These are phyloP conservation scores for Nebria salina DNA, from an alignment of 2,888 invertebrate species.

Conservation along the genomic window DNA sequence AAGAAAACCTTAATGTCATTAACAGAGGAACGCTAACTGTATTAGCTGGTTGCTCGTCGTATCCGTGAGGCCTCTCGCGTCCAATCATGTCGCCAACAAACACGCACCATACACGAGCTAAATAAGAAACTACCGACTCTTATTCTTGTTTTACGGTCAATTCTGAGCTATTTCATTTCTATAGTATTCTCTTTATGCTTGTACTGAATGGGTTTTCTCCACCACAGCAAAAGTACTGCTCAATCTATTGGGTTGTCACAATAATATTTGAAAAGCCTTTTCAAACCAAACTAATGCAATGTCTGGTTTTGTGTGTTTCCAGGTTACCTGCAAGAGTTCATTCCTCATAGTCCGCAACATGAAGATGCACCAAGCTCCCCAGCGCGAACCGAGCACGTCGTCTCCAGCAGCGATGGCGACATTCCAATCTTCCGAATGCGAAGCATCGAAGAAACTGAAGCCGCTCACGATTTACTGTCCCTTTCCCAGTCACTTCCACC, in stretches of 20 bases:
- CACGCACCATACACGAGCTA: not conserved
- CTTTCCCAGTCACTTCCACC: conserved; percentile 82
- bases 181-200: too few species aligned
- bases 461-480: conserved; percentile 83
- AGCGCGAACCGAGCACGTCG: conserved; percentile 48
- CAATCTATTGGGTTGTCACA: too few species aligned
- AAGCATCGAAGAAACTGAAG: conserved; percentile 86
- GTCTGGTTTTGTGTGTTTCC: conserved; percentile 50
- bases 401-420: conserved; percentile 57
- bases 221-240: too few species aligned
- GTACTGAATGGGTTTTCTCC: too few species aligned
- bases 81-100: conserved; percentile 36
- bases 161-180: too few species aligned
- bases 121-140: not conserved
- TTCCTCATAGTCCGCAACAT: conserved; percentile 53
- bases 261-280: too few species aligned
- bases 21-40: conserved; percentile 41
- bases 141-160: not conserved
- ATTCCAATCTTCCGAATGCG: conserved; percentile 64
- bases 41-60: conserved; percentile 19
- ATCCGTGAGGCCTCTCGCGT: conserved; percentile 20
- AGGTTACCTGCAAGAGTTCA: conserved; percentile 56
- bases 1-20: conserved; percentile 49
- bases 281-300: not conserved
- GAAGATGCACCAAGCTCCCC: conserved; percentile 33